phyloP scores from a whole-genome alignment of 2,888 invertebrate species.

The Phengaris alcon region DNA sequence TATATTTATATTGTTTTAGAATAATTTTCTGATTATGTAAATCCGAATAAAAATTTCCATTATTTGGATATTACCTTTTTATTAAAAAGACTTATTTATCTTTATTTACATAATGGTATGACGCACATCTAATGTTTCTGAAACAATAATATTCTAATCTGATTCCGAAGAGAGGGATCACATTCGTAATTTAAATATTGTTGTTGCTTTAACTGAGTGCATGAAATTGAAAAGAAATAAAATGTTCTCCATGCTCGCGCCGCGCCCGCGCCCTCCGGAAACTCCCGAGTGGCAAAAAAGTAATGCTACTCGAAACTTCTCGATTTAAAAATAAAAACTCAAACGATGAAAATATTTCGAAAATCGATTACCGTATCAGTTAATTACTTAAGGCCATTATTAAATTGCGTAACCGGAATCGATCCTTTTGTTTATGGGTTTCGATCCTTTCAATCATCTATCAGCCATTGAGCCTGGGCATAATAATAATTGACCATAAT shows the following conservation, averaged over 20 bases:
- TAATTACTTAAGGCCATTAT: slow-evolving; percentile 72
- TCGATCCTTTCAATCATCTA: slow-evolving; percentile 79
- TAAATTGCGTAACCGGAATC: slow-evolving; percentile 75
- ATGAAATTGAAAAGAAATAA: slow-evolving; percentile 76
- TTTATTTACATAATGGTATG: background rate
- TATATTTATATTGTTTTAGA: background rate
- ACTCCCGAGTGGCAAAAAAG: slow-evolving; percentile 41
- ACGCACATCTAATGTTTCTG: background rate
- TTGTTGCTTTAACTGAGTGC: slow-evolving; percentile 76
- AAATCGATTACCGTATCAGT: slow-evolving; percentile 60
- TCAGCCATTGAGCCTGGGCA: slow-evolving; percentile 75
- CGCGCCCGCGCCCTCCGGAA: slow-evolving; percentile 48
- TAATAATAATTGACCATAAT: slow-evolving; percentile 80
- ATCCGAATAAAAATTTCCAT: background rate
- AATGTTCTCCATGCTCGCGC: slow-evolving; percentile 51
- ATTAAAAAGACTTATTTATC: background rate
- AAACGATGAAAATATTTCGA: slow-evolving; percentile 43
- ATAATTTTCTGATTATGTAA: slow-evolving; percentile 20
- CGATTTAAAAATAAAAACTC: slow-evolving; percentile 39
- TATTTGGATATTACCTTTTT: slow-evolving; percentile 5
- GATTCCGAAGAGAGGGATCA: slow-evolving; percentile 47
- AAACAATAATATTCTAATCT: slow-evolving; percentile 29
- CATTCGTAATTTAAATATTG: slow-evolving; percentile 73
- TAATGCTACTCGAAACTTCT: slow-evolving; percentile 46
- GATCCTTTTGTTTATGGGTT: slow-evolving; percentile 77